Evolutionary conservation across 1,140 invertebrate species (phyloP).

Genomic region (Diachasma alloeum): DNA sequence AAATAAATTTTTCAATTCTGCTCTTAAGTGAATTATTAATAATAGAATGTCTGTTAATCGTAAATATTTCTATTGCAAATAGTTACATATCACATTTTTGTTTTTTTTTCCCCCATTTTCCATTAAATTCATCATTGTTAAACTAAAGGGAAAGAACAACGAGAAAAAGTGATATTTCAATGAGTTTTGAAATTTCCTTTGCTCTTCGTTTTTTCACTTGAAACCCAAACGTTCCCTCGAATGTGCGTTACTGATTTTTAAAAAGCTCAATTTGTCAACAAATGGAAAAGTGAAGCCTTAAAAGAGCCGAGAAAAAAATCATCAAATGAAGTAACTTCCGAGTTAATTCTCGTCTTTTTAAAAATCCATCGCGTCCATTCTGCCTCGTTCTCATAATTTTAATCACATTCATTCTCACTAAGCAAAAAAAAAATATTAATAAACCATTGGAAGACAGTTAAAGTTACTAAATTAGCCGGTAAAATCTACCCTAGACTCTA

Average conservation of each 20-base stretch:
- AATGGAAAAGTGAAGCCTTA: background rate
- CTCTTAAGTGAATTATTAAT: conserved; percentile 27
- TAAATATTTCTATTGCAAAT: conserved; percentile 57
- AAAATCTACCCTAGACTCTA: conserved; percentile 6
- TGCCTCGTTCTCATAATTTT: background rate
- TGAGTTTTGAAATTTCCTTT: conserved; percentile 12
- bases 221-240: background rate
- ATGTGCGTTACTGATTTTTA: conserved; percentile 14
- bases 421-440: conserved; percentile 3
- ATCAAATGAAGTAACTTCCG: background rate
- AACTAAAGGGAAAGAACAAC: conserved; percentile 43
- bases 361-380: background rate
- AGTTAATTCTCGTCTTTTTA: conserved; percentile 31
- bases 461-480: conserved; percentile 27
- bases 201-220: conserved; percentile 17
- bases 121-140: conserved; percentile 31
- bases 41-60: conserved; percentile 48
- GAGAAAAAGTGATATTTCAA: conserved; percentile 23
- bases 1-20: conserved; percentile 4
- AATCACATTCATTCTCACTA: conserved; percentile 29
- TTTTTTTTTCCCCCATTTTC: conserved; percentile 8
- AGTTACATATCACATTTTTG: conserved; percentile 57
- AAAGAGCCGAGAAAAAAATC: background rate
- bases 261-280: conserved; percentile 1
- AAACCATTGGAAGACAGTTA: conserved; percentile 52